phyloP scores from a whole-genome alignment of 2,113 vertebrate genomes.

The Zingel zingel region DNA sequence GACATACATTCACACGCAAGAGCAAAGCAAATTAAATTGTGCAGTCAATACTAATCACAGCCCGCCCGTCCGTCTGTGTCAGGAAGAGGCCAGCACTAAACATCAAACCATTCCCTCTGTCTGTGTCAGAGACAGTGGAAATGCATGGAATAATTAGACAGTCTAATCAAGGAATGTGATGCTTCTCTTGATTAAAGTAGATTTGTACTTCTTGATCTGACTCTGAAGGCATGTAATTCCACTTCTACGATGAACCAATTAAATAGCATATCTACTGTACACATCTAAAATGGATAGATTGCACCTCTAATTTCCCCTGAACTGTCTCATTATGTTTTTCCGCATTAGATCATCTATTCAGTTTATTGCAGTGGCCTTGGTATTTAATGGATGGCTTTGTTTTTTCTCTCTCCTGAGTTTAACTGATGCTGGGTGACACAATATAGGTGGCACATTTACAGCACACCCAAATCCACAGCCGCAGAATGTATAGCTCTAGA shows the following conservation, averaged over 20 bases:
- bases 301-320: slow-evolving; percentile 24
- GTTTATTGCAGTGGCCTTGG: slow-evolving; percentile 4
- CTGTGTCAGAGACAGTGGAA: slow-evolving; percentile 50
- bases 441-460: slow-evolving; percentile 39
- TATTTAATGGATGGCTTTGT: slow-evolving; percentile 29
- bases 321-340: slow-evolving; percentile 16
- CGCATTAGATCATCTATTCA: slow-evolving; percentile 12
- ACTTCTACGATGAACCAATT: slow-evolving; percentile 43
- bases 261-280: slow-evolving; percentile 32
- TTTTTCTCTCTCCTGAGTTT: slow-evolving; percentile 21
- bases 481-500: slow-evolving; percentile 1
- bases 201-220: slow-evolving; percentile 67
- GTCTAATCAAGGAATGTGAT: slow-evolving; percentile 70
- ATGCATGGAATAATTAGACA: slow-evolving; percentile 63
- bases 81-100: slow-evolving; percentile 50
- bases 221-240: slow-evolving; percentile 68
- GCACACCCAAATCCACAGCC: slow-evolving; percentile 4
- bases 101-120: slow-evolving; percentile 44
- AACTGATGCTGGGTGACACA: slow-evolving; percentile 36
- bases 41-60: slow-evolving; percentile 60
- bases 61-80: slow-evolving; percentile 55
- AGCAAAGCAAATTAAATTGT: slow-evolving; percentile 55
- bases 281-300: slow-evolving; percentile 48
- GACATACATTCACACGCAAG: slow-evolving; percentile 50
- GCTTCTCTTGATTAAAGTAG: slow-evolving; percentile 67